These are phyloP conservation scores for Pseudolycoriella hygida DNA, from an alignment of 2,888 invertebrate genomes.

Conservation along the genomic window DNA sequence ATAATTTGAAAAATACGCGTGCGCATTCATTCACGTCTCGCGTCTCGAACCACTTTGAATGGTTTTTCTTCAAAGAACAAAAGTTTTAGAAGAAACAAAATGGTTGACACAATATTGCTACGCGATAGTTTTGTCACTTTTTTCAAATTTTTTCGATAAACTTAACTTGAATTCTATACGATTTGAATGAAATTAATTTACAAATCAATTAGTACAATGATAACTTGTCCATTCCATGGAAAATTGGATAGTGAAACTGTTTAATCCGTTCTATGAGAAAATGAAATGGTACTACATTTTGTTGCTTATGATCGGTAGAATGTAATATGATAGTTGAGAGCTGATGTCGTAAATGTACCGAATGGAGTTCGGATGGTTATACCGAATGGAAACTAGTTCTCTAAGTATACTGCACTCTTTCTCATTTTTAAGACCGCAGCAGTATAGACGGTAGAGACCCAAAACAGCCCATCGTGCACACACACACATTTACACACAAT, in stretches of 20 bases:
- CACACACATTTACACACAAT: no score
- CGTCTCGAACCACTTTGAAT: neutral
- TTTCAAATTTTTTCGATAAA: neutral
- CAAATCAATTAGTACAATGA: no score
- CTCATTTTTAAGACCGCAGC: no score
- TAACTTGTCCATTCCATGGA: neutral
- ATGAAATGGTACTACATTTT: neutral
- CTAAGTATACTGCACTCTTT: no score
- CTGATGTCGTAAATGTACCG: no score
- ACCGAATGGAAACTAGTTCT: no score
- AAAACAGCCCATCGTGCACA: no score
- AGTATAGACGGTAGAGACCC: no score
- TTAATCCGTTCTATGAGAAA: neutral
- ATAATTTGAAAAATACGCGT: neutral
- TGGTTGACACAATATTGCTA: neutral
- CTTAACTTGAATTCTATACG: neutral
- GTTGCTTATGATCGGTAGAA: neutral
- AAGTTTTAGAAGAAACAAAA: neutral
- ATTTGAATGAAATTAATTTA: no score
- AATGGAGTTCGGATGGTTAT: no score
- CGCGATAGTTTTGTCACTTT: neutral
- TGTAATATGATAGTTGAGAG: neutral
- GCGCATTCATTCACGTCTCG: neutral
- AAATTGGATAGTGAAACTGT: neutral
- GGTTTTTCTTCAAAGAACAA: neutral